These are phyloP conservation scores for Brachionus rubens DNA, from an alignment of 1,140 invertebrate genomes.

Conservation along the genomic window DNA sequence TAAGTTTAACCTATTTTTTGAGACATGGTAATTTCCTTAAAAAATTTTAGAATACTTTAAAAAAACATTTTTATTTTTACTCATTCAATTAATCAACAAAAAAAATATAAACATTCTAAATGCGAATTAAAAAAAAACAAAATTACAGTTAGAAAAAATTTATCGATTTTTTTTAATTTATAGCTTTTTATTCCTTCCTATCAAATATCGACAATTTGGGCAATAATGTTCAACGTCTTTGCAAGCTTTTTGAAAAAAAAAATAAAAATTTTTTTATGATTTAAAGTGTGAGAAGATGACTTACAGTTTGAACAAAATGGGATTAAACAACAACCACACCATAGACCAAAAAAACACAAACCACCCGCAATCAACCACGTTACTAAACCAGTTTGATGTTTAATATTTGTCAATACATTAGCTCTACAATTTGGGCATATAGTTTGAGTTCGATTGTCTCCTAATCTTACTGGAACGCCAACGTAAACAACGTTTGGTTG, in stretches of 20 bases:
- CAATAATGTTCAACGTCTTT: slow-evolving; percentile 27
- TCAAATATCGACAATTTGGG: slow-evolving; percentile 10
- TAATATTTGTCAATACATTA: not conserved
- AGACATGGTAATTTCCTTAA: too few species aligned
- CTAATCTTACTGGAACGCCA: not conserved
- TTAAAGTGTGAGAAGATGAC: not conserved
- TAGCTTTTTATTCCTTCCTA: slow-evolving; percentile 12
- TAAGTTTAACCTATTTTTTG: too few species aligned
- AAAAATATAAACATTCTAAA: not conserved
- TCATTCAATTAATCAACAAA: too few species aligned
- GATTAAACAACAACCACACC: not conserved
- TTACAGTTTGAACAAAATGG: slow-evolving; percentile 10
- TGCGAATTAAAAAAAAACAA: not conserved
- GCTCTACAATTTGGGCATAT: slow-evolving; percentile 5
- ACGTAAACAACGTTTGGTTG: slow-evolving; percentile 1
- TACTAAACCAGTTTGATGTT: not conserved
- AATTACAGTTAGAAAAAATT: not conserved
- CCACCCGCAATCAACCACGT: not conserved
- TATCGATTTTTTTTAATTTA: too few species aligned
- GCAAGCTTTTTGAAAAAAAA: not conserved
- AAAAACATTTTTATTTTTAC: too few species aligned
- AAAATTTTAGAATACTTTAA: too few species aligned
- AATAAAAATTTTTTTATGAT: not conserved
- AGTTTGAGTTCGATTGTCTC: not conserved
- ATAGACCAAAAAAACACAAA: not conserved